These are phyloP conservation scores for Pseudanteris insignis DNA, from an alignment of 2,888 invertebrate species.

Conservation along the genomic window DNA sequence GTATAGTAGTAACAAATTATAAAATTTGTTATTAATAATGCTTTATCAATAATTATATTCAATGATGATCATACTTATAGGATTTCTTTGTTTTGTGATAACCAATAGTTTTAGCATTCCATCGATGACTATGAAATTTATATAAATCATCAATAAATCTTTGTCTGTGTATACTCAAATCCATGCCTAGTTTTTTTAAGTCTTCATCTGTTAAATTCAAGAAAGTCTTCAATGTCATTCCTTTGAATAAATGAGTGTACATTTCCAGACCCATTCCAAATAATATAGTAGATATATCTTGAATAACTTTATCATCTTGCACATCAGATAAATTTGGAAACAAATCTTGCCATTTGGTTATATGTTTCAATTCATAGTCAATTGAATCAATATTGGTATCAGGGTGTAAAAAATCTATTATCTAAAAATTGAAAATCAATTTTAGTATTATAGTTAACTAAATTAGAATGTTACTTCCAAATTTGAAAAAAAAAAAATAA, in stretches of 20 bases:
- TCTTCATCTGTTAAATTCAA: constrained; percentile 71
- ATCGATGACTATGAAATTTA: constrained; percentile 71
- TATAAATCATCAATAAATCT: constrained; percentile 69
- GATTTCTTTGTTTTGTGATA: constrained; percentile 44
- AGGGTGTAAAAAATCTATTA: too few species aligned
- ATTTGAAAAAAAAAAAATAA: too few species aligned
- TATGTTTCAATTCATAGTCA: constrained; percentile 53
- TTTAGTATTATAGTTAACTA: constrained; percentile 32
- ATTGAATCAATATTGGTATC: too few species aligned
- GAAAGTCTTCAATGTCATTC: constrained; percentile 70
- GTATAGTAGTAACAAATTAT: too few species aligned
- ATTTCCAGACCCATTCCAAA: constrained; percentile 72
- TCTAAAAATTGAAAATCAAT: too few species aligned
- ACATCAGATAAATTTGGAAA: too few species aligned
- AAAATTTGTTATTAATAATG: too few species aligned
- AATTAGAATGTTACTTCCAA: constrained; percentile 45
- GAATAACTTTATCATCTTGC: constrained; percentile 49
- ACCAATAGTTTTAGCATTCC: constrained; percentile 66
- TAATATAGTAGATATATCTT: constrained; percentile 70
- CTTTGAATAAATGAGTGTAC: constrained; percentile 67
- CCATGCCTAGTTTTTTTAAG: constrained; percentile 70
- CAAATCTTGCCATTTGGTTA: constrained; percentile 68
- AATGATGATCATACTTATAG: neutral
- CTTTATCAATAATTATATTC: too few species aligned
- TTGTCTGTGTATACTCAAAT: constrained; percentile 71